phyloP scores from a whole-genome alignment of 2,797 vertebrate species.

The Eutrigla gurnardus region DNA sequence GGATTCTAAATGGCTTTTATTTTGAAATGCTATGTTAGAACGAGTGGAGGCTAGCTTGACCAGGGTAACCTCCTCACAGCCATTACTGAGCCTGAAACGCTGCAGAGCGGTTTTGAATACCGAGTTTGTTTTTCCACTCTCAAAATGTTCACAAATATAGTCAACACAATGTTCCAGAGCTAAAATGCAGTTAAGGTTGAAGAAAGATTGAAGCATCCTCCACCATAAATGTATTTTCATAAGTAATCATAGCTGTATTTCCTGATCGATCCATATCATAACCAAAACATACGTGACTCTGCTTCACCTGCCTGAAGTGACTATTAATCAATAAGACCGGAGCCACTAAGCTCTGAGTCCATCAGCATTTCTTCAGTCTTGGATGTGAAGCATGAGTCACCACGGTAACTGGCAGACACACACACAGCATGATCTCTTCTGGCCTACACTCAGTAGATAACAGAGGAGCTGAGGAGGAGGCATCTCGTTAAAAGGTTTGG shows the following conservation, averaged over 20 bases:
- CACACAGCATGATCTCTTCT: slow-evolving; percentile 37
- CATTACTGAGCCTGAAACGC: too few relatives aligned
- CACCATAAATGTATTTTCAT: too few relatives aligned
- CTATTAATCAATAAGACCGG: slow-evolving; percentile 39
- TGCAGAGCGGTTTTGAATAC: too few relatives aligned
- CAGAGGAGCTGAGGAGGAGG: slow-evolving; percentile 57
- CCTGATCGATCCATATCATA: slow-evolving; percentile 42
- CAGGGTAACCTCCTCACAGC: too few relatives aligned
- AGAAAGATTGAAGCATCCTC: too few relatives aligned
- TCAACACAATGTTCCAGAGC: too few relatives aligned
- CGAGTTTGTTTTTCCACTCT: too few relatives aligned
- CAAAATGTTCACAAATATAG: too few relatives aligned
- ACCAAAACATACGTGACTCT: slow-evolving; percentile 37
- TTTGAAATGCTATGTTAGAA: too few relatives aligned
- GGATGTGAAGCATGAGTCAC: slow-evolving; percentile 50
- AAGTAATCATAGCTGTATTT: neutral
- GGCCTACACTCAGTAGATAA: slow-evolving; percentile 45
- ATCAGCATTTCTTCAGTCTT: slow-evolving; percentile 30
- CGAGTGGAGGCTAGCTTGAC: too few relatives aligned
- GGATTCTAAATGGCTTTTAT: too few relatives aligned
- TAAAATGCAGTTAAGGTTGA: too few relatives aligned
- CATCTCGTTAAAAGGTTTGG: slow-evolving; percentile 59
- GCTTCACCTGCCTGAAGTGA: slow-evolving; percentile 28
- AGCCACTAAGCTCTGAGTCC: slow-evolving; percentile 33
- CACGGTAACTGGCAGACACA: neutral